A percentile compares a stretch with the other conserved stretches of the same genome.
These are phyloP conservation scores for Pachycephala philippinensis DNA, from an alignment of 2,113 vertebrate species.

Conservation along the genomic window DNA sequence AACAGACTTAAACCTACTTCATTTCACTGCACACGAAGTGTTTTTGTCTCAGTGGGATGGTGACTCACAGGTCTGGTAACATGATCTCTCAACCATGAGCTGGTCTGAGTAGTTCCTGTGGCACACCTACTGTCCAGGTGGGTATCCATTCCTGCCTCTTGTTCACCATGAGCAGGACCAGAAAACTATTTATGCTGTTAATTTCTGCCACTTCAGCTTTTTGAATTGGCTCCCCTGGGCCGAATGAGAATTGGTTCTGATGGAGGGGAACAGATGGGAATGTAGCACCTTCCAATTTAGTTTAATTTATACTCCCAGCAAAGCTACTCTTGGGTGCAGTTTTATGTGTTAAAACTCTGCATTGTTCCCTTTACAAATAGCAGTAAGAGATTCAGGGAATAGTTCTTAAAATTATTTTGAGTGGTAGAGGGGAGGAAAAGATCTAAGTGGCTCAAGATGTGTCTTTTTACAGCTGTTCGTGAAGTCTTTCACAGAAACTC, in stretches of 20 bases:
- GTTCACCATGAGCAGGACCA: not conserved
- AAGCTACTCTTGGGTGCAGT: not conserved
- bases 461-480: not conserved
- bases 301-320: not conserved
- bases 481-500: not conserved
- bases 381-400: not conserved
- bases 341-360: rapidly evolving
- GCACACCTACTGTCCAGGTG: rapidly evolving
- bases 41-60: rapidly evolving
- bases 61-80: not conserved
- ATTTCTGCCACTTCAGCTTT: not conserved
- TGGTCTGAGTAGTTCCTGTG: not conserved
- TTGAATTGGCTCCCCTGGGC: not conserved
- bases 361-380: not conserved
- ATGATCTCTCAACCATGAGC: not conserved
- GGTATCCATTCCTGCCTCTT: not conserved
- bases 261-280: not conserved
- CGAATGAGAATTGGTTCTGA: not conserved
- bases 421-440: too few species aligned
- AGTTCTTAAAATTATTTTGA: not conserved
- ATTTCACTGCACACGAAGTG: rapidly evolving
- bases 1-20: not conserved
- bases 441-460: not conserved
- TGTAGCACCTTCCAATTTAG: not conserved
- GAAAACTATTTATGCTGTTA: not conserved